Evolutionary conservation across 2,113 vertebrate genomes (phyloP).

Genomic region (Symphodus melops): DNA sequence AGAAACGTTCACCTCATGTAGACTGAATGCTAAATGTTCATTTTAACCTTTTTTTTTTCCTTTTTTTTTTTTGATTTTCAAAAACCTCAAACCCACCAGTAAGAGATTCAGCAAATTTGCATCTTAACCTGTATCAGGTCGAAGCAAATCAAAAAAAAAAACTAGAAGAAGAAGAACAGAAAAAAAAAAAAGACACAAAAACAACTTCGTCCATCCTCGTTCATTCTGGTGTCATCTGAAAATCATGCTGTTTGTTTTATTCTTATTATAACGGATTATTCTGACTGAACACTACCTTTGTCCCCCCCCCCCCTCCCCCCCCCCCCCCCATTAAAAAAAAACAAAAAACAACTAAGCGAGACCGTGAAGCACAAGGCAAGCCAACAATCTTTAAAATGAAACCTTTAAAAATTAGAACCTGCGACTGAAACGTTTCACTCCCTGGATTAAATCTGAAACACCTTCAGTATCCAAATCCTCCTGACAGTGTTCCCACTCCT

Average conservation of each 20-base stretch:
- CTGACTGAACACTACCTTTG: conserved; percentile 75
- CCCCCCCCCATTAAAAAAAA: too few relatives aligned
- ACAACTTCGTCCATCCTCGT: conserved; percentile 65
- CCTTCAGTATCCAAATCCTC: conserved; percentile 19
- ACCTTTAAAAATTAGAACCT: conserved; percentile 41
- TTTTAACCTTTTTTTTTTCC: conserved; percentile 73
- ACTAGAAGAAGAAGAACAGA: conserved; percentile 7
- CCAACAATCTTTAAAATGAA: conserved; percentile 51
- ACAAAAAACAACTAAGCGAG: conserved; percentile 54
- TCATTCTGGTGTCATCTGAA: conserved; percentile 79
- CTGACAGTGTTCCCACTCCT: conserved; percentile 26
- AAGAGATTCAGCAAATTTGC: conserved; percentile 70
- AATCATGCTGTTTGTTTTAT: conserved; percentile 77
- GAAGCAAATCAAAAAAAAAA: conserved; percentile 72
- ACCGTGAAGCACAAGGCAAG: conserved; percentile 77
- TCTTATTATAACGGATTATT: conserved; percentile 72
- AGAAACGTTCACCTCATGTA: conserved; percentile 61
- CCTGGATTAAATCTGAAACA: conserved; percentile 38
- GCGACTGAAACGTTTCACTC: conserved; percentile 9
- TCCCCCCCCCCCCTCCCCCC: conserved; percentile 17
- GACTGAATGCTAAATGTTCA: conserved; percentile 77
- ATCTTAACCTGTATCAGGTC: conserved; percentile 89
- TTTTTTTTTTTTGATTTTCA: conserved; percentile 70
- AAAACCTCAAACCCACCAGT: conserved; percentile 59
- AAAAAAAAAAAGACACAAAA: conserved; percentile 4